phyloP scores from a whole-genome alignment of 2,113 vertebrate genomes.

The Gobiocypris rarus region DNA sequence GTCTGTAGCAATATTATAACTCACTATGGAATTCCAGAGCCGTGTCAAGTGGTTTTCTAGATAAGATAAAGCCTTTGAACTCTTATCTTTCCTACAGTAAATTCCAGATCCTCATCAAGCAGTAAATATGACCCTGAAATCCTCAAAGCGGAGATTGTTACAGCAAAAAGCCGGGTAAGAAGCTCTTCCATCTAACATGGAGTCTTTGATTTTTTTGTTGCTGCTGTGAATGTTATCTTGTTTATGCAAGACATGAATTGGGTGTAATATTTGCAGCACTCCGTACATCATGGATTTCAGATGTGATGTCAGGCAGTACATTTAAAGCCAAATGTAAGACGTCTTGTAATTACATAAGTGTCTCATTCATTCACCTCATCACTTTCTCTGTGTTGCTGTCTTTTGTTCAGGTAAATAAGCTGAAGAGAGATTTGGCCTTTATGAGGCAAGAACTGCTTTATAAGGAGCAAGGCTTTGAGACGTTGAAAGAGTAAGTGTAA shows the following conservation, averaged over 20 bases:
- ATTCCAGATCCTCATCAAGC: conserved; percentile 92
- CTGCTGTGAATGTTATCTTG: conserved; percentile 15
- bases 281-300: neutral
- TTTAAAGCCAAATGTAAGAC: conserved; percentile 9
- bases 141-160: conserved; percentile 96
- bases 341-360: conserved; percentile 5
- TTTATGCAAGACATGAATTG: conserved; percentile 23
- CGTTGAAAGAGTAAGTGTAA: conserved; percentile 88
- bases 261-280: neutral
- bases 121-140: conserved; percentile 98
- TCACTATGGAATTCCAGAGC: conserved; percentile 28
- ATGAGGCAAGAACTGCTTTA: conserved; percentile 94
- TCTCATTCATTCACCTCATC: conserved; percentile 3
- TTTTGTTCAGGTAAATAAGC: conserved; percentile 87
- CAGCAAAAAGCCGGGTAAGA: conserved; percentile 95
- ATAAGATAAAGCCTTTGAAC: conserved; percentile 54
- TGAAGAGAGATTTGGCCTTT: conserved; percentile 93
- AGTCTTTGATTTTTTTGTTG: neutral
- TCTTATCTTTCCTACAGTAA: conserved; percentile 79
- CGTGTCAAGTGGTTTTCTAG: conserved; percentile 6
- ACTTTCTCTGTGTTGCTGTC: conserved; percentile 14
- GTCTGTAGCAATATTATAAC: neutral
- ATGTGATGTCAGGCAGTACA: neutral
- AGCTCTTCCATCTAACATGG: neutral
- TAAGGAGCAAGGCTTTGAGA: conserved; percentile 95